These are phyloP conservation scores for Notospermus geniculatus DNA, from an alignment of 1,140 invertebrate species.

Conservation along the genomic window DNA sequence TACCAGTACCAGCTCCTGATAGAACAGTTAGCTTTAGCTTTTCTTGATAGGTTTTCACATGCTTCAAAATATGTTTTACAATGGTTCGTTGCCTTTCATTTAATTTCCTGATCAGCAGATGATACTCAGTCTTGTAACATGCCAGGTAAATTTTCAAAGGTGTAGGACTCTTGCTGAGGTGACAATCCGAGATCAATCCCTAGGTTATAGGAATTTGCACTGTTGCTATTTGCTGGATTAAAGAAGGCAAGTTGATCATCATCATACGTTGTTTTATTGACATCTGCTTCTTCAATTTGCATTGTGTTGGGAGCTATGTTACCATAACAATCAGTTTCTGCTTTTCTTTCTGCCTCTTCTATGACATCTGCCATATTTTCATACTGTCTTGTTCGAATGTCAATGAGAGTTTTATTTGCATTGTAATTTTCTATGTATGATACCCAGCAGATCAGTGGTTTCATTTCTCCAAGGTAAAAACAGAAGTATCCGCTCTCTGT, in stretches of 20 bases:
- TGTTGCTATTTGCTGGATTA: background rate
- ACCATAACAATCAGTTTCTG: no score
- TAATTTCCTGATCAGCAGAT: background rate
- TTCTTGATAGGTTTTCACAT: slow-evolving; percentile 8
- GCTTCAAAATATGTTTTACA: slow-evolving; percentile 1
- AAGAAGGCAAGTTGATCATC: background rate
- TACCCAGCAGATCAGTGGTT: no score
- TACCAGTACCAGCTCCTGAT: slow-evolving; percentile 23
- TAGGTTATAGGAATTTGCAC: slow-evolving; percentile 18
- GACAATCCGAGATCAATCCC: slow-evolving; percentile 18
- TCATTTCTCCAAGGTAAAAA: no score
- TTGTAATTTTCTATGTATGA: no score
- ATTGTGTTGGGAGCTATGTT: slow-evolving; percentile 14
- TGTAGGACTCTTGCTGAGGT: background rate
- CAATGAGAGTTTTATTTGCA: no score
- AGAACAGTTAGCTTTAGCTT: slow-evolving; percentile 9
- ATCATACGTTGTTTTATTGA: background rate
- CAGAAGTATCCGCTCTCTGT: no score
- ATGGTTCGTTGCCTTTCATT: slow-evolving; percentile 2
- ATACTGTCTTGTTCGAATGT: no score
- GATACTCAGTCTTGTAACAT: background rate
- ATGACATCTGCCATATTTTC: no score
- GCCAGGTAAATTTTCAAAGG: slow-evolving; percentile 1
- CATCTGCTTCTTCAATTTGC: slow-evolving; percentile 8
- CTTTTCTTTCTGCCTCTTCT: no score